Percentiles rank a stretch among this genome's conserved stretches.
Evolutionary conservation across 2,113 vertebrate species (phyloP).

Genomic region (Pristiophorus japonicus): DNA sequence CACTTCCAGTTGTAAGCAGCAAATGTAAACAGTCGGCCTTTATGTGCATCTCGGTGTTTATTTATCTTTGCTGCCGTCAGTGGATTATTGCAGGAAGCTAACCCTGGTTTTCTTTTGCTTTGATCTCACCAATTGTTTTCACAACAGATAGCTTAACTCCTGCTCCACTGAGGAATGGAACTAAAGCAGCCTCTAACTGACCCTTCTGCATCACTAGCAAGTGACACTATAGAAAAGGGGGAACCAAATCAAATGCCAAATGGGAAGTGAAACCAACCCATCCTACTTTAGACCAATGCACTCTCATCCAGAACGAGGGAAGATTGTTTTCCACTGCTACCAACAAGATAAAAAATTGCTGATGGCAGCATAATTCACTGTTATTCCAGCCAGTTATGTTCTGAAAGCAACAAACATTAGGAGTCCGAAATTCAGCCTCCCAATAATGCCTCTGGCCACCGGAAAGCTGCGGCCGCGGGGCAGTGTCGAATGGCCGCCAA

Average conservation of each 20-base stretch:
- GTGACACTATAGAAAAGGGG: not conserved
- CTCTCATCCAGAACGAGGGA: not conserved
- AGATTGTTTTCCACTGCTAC: not conserved
- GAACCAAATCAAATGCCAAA: not conserved
- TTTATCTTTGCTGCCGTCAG: not conserved
- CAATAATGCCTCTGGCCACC: too few species aligned
- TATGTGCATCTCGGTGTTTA: not conserved
- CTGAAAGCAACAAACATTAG: not conserved
- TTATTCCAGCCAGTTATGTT: not conserved
- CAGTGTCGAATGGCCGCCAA: too few species aligned
- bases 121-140: not conserved
- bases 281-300: not conserved
- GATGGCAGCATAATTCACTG: not conserved
- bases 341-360: not conserved
- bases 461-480: too few species aligned
- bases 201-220: not conserved
- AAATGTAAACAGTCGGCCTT: not conserved
- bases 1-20: not conserved
- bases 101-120: not conserved
- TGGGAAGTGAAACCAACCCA: not conserved
- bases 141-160: not conserved
- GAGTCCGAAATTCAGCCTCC: too few species aligned
- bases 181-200: not conserved
- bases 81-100: not conserved
- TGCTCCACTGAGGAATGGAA: not conserved